Evolutionary conservation across 2,888 invertebrate species (phyloP).

Genomic region (Lasioglossum figueresi): DNA sequence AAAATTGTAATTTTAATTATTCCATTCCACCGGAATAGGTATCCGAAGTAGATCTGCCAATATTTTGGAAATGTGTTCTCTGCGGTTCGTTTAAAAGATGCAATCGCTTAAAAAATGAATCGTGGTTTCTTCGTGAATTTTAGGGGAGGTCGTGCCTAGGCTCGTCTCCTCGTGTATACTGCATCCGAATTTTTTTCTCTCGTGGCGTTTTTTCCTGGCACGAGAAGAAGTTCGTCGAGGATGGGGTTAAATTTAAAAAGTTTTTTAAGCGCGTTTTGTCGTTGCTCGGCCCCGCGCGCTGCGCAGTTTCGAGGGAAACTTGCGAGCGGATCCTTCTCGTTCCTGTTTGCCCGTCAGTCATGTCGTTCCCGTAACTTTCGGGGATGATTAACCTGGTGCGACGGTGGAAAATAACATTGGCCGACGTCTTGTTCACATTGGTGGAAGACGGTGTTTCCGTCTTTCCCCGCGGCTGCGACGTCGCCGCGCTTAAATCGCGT

Average conservation of each 20-base stretch:
- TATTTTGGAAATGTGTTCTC: not conserved
- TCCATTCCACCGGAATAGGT: not conserved
- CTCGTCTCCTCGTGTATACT: constrained; percentile 57
- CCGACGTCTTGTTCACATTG: constrained; percentile 60
- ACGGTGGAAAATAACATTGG: constrained; percentile 80
- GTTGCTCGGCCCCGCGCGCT: constrained; percentile 22
- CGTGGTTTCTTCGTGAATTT: constrained; percentile 37
- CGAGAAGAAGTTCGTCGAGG: constrained; percentile 56
- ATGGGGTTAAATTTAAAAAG: constrained; percentile 83
- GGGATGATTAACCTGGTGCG: constrained; percentile 82
- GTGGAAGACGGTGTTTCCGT: constrained; percentile 47
- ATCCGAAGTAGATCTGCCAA: not conserved
- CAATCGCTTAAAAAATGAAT: not conserved
- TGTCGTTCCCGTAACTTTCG: constrained; percentile 75
- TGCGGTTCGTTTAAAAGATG: not conserved
- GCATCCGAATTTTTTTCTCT: constrained; percentile 49
- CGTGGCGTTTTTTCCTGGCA: constrained; percentile 23
- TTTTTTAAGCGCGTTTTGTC: constrained; percentile 78
- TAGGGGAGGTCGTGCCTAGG: constrained; percentile 32
- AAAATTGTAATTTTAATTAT: not conserved
- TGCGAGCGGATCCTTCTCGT: constrained; percentile 58
- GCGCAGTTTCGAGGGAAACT: constrained; percentile 51
- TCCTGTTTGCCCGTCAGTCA: constrained; percentile 80
- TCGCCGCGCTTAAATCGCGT: constrained; percentile 34
- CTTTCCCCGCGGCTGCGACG: constrained; percentile 22